phyloP scores from a whole-genome alignment of 1,140 invertebrate genomes.

The Heliothis subflexa region DNA sequence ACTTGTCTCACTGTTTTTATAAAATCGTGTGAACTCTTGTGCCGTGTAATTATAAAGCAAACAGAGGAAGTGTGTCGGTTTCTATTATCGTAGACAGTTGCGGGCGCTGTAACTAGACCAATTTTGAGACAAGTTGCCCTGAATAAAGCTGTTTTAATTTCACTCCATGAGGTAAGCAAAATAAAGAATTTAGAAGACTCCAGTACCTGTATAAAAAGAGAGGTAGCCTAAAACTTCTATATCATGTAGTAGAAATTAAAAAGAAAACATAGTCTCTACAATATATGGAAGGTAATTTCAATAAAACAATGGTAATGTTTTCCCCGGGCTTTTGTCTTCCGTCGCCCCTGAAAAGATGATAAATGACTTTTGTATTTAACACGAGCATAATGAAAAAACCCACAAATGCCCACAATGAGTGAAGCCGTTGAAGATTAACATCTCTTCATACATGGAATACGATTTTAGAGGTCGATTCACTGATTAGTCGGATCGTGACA shows the following conservation, averaged over 20 bases:
- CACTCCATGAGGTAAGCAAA: neutral
- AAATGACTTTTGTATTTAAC: conserved; percentile 4
- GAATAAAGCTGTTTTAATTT: neutral
- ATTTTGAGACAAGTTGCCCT: conserved; percentile 14
- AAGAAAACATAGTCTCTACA: no score
- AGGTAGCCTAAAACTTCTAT: neutral
- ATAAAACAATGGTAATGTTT: neutral
- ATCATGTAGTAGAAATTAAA: no score
- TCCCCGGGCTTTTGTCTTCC: neutral
- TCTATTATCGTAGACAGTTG: conserved; percentile 40
- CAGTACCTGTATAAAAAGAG: neutral
- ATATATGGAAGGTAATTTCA: no score
- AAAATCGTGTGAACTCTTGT: conserved; percentile 55
- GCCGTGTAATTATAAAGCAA: conserved; percentile 62
- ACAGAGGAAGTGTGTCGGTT: conserved; percentile 53
- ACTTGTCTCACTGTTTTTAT: conserved; percentile 42
- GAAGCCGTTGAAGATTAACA: conserved; percentile 26
- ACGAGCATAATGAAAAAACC: conserved; percentile 17
- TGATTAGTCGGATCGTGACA: conserved; percentile 41
- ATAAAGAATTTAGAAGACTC: neutral
- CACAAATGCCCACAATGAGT: conserved; percentile 32
- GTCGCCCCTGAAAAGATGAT: conserved; percentile 24
- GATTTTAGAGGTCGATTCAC: conserved; percentile 42
- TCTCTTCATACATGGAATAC: conserved; percentile 26
- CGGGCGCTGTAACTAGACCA: conserved; percentile 8